Base-by-base conservation (phyloP, 2,888 invertebrate genomes). In the Hemithea aestivaria region DNA sequence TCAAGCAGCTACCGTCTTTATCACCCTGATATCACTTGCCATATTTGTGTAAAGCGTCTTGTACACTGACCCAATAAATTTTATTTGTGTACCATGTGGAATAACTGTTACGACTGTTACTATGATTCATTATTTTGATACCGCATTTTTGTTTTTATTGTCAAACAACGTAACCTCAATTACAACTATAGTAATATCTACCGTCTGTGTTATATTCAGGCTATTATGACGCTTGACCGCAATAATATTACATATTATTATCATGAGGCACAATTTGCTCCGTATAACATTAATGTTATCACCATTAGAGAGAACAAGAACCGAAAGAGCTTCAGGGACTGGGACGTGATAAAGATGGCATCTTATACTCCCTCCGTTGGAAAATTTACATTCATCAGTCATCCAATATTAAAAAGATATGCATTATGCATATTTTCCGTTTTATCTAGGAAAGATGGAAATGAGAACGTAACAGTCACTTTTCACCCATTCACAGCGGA, bases 301-400 rank as follows among this genome's bases (percentile, higher is more conserved):
- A 28, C 26, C 29, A 37, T 42, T 37, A 37, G 33, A 33, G 16
- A 30, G 29, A 32, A 40, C 35, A 35, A 36, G 41, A 42, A 37
- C 41, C 28, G 36, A 36, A 41, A 42, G 22, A 28, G 36, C 41
- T 36, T 42, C 25, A 20, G 41, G 27, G 43, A 45, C 39, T 40
- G 27, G 20, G 40, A 24, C 32, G 35, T 45, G 29, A 39, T 44
- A 45, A 44, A 40, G 37, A 38, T 34, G 33, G 34, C 39, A 43
- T 37, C 34, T 45, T 32, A 25, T 39, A 26, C 39, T 36, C 38
- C 27, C 42, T 20, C 22, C 40, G 35, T 35, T 43, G 30, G 39
- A 45, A 36, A 47, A 47, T 49, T 47, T 39, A 39, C 48, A 48
- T 43, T 38, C 28, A 49, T 47, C 45, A 49, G 37, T 42, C 38